Base-by-base conservation (phyloP, 2,113 vertebrate species). In the Calyptomena viridis region DNA sequence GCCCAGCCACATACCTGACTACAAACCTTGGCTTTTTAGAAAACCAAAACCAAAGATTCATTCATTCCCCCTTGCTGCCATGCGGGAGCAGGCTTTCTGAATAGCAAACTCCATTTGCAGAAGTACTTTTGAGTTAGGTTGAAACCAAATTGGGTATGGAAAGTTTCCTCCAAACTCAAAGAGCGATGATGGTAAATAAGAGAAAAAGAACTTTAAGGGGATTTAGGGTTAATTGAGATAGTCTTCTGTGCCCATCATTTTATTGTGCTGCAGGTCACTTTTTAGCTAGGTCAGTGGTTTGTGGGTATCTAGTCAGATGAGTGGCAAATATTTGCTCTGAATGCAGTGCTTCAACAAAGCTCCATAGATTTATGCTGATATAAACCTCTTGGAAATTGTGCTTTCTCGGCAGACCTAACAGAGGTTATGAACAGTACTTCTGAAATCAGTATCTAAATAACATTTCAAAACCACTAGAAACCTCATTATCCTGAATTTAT, bases 391-490 rank as follows among this genome's bases (percentile, higher is more conserved):
- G 16, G 80, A 97, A 96, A 94, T 42, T 30, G 25, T 66, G 44
- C 58, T 95, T 95, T 91, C 80, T 82, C 10, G 76, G 62, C 31
- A 95, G 52, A 37, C 46, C 92, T 52, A 88, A 62, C 55, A 74
- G 73, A 94, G 79, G 62, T 72, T 90, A 85, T 23, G 11, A 93
- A 84, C 79, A 92, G 64, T 94, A 49, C 47, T 77, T 97, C 58
- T 95, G 95, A 96, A 67, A 93, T 68, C 89, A 92, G 63, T 83
- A 95, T 97, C 95, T 96, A 97, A 95, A 90, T 93, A 95, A 95
- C 89, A 79, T 95, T 87, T 75, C 68, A 93, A 87, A 87, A 67
- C 23, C 82, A 75, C 84, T 93, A 77, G 78, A 87, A 96, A 94
- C 39, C 47, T 95, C 55, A 58, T 92, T 95, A 89, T 59, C 79